phyloP scores from a whole-genome alignment of 2,797 vertebrate species.

The Phoxinus dragarum region DNA sequence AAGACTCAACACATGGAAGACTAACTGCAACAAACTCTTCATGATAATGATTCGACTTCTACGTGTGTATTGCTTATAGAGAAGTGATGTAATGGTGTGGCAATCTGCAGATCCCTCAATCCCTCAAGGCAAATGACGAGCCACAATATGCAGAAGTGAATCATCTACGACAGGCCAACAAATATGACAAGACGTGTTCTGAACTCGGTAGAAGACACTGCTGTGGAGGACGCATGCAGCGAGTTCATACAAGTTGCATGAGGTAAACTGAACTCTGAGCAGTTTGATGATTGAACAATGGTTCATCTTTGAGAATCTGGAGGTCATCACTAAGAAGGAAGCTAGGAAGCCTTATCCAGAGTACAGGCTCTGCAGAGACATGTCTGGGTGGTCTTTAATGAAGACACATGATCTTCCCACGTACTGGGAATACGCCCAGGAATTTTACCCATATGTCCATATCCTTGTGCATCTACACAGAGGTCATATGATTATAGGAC shows the following conservation, averaged over 20 bases:
- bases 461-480: not conserved
- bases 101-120: conserved; percentile 11
- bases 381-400: conserved; percentile 28
- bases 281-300: not conserved
- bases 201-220: not conserved
- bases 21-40: not conserved
- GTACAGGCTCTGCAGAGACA: not conserved
- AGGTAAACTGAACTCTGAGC: not conserved
- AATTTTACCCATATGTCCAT: conserved; percentile 9
- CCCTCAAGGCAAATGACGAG: conserved; percentile 1
- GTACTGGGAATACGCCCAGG: not conserved
- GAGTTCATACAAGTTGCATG: conserved; percentile 6
- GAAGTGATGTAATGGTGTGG: conserved; percentile 4
- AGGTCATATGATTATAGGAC: conserved; percentile 36
- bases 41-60: not conserved
- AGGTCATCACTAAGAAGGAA: not conserved
- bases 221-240: not conserved
- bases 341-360: not conserved
- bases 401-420: not conserved
- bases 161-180: conserved; percentile 17
- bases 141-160: conserved; percentile 12
- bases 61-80: conserved; percentile 5
- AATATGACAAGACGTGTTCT: conserved; percentile 1
- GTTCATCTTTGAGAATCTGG: conserved; percentile 10
- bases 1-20: not conserved